Conservation (phyloP, 1,140 invertebrate species). For the Cephus cinctus region DNA sequence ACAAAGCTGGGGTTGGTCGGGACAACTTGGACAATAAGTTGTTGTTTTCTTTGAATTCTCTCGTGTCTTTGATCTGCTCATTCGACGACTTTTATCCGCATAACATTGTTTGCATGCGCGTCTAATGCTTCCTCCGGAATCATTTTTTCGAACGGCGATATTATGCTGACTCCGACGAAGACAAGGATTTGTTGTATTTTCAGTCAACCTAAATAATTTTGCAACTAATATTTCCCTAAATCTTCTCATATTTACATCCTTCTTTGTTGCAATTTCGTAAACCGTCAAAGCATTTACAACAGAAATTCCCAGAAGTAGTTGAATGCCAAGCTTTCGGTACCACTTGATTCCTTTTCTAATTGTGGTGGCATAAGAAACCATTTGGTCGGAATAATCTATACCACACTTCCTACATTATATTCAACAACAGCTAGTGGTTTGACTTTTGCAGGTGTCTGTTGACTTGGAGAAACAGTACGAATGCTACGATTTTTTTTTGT, state of each 20-base stretch:
- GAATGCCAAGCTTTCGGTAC: slow-evolving; percentile 38
- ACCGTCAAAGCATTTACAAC: slow-evolving; percentile 32
- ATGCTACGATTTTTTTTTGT: slow-evolving; percentile 13
- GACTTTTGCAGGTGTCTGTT: slow-evolving; percentile 9
- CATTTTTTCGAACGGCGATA: not conserved
- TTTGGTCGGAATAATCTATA: slow-evolving; percentile 31
- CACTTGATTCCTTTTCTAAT: slow-evolving; percentile 37
- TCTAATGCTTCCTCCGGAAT: not conserved
- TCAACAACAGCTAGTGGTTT: slow-evolving; percentile 45
- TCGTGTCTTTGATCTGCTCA: no score
- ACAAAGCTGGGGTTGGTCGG: slow-evolving; percentile 1
- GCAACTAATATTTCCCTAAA: slow-evolving; percentile 15
- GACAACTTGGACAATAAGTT: slow-evolving; percentile 9
- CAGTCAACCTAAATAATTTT: not conserved
- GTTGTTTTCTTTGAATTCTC: not conserved
- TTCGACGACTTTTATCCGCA: no score
- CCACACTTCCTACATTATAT: slow-evolving; percentile 47
- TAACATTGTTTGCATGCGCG: not conserved
- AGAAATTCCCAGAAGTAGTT: slow-evolving; percentile 33
- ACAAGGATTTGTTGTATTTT: not conserved
- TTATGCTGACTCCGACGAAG: not conserved
- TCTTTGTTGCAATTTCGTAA: slow-evolving; percentile 14
- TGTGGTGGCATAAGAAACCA: slow-evolving; percentile 37
- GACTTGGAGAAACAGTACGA: slow-evolving; percentile 16
- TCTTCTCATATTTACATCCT: slow-evolving; percentile 11